These are phyloP conservation scores for Shinisaurus crocodilurus DNA, from an alignment of 2,113 vertebrate genomes.

Conservation along the genomic window DNA sequence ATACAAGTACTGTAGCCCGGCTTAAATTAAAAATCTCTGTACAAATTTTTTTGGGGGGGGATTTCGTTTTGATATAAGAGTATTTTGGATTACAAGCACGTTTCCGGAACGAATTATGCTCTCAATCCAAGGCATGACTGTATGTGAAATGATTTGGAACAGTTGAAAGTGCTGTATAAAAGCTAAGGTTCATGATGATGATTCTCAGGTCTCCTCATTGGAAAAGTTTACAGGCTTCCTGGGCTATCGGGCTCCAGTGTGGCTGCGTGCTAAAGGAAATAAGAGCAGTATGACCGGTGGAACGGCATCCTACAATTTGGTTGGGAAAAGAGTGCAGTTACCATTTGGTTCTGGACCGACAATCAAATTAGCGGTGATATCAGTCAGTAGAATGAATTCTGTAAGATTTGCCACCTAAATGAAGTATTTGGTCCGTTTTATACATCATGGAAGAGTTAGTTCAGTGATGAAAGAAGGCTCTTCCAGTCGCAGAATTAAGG, in stretches of 20 bases:
- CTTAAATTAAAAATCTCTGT: no score
- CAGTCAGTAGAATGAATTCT: background rate
- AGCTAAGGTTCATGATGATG: background rate
- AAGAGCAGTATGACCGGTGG: background rate
- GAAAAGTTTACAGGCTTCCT: background rate
- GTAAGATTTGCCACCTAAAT: background rate
- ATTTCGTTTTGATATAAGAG: no score
- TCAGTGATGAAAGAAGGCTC: background rate
- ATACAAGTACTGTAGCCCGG: no score
- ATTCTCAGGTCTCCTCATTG: background rate
- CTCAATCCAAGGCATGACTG: no score
- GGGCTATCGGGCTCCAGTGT: background rate
- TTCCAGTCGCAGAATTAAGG: background rate
- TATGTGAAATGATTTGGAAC: background rate
- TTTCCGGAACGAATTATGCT: no score
- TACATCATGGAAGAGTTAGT: background rate
- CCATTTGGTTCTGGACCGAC: background rate
- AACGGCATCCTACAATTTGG: background rate
- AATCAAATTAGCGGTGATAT: background rate
- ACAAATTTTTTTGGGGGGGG: no score
- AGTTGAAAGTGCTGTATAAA: background rate
- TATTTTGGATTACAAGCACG: no score
- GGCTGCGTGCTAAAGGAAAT: background rate
- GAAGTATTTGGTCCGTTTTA: background rate
- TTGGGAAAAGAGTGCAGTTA: background rate